phyloP scores from a whole-genome alignment of 2,113 vertebrate genomes.

The Ascaphus truei region DNA sequence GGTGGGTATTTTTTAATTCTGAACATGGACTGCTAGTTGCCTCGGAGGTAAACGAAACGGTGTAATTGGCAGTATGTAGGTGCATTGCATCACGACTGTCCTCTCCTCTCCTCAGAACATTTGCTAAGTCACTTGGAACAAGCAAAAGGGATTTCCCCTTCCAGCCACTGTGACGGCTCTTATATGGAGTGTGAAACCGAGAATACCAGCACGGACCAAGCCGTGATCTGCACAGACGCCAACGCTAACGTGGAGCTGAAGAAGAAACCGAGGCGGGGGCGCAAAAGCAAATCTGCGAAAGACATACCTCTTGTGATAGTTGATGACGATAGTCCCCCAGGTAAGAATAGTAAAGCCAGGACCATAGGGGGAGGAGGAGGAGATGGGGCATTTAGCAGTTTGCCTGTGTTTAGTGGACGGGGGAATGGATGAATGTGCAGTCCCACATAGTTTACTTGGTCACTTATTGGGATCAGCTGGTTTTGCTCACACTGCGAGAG shows the following conservation, averaged over 20 bases:
- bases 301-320: constrained; percentile 47
- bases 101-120: constrained; percentile 58
- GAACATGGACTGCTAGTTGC: no score
- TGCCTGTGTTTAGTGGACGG: no score
- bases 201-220: constrained; percentile 16
- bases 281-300: constrained; percentile 70
- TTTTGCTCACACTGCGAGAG: no score
- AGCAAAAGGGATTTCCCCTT: constrained; percentile 50
- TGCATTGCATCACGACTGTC: neutral
- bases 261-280: constrained; percentile 69
- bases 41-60: no score
- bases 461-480: no score
- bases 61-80: no score
- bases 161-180: constrained; percentile 42
- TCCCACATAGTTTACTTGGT: no score
- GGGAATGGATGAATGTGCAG: neutral
- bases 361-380: no score
- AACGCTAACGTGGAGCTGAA: constrained; percentile 51
- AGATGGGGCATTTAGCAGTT: no score
- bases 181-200: constrained; percentile 48
- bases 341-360: constrained; percentile 57
- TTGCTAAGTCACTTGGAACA: constrained; percentile 70
- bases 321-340: constrained; percentile 59
- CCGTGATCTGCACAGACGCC: neutral
- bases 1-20: no score